These are phyloP conservation scores for zebrafish (Danio rerio) DNA, from an alignment of 2,113 vertebrate species.

Conservation along the genomic window DNA sequence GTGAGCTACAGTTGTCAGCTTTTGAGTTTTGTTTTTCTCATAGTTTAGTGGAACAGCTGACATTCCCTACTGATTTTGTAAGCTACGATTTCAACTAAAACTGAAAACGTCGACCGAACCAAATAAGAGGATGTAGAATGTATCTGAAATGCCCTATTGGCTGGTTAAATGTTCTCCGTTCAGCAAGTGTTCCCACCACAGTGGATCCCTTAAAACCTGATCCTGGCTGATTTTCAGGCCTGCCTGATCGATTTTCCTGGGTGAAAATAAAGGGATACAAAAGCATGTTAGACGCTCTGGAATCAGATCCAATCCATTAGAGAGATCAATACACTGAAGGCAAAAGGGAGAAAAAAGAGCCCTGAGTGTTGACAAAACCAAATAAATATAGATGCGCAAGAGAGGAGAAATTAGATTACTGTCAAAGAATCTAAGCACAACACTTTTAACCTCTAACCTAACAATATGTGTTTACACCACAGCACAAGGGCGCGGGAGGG, in stretches of 20 bases:
- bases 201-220: constrained; percentile 83
- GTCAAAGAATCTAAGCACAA: constrained; percentile 87
- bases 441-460: constrained; percentile 90
- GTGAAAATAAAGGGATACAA: constrained; percentile 86
- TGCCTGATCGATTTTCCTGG: constrained; percentile 89
- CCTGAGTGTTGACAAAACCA: constrained; percentile 90
- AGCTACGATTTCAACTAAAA: not conserved
- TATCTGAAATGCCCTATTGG: not conserved
- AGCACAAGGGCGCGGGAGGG: constrained; percentile 68
- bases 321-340: constrained; percentile 87
- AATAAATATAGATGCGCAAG: constrained; percentile 88
- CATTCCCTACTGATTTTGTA: not conserved
- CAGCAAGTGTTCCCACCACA: constrained; percentile 38
- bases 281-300: constrained; percentile 87
- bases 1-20: not conserved
- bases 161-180: constrained; percentile 26
- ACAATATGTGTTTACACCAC: constrained; percentile 91
- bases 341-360: constrained; percentile 75
- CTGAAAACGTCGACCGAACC: too few species aligned
- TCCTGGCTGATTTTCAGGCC: constrained; percentile 88
- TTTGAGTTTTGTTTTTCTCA: not conserved
- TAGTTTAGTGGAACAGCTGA: not conserved
- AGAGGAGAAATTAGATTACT: constrained; percentile 95
- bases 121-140: not conserved
- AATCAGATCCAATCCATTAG: constrained; percentile 97